Percentiles rank a stretch among this genome's conserved stretches.
Evolutionary conservation across 2,797 vertebrate species (phyloP).

Genomic region (Falco cherrug): DNA sequence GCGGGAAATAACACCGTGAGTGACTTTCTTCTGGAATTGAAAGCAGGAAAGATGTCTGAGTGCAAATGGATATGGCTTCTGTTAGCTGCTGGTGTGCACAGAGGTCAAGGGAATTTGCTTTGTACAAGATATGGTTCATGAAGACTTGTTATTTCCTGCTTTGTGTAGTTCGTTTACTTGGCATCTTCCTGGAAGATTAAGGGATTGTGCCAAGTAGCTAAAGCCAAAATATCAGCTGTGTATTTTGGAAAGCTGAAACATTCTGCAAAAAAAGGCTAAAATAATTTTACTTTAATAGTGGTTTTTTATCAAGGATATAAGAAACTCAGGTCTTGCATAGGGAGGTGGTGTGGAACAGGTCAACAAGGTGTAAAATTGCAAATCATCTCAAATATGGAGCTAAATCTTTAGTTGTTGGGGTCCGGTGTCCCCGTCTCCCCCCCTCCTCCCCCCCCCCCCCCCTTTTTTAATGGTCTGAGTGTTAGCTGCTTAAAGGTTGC

Average conservation of each 20-base stretch:
- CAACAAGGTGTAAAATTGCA: not conserved
- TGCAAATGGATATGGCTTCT: not conserved
- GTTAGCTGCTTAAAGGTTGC: conserved; percentile 11
- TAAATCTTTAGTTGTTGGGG: not conserved
- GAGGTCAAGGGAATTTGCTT: conserved; percentile 28
- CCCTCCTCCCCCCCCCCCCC: no score
- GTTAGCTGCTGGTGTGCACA: not conserved
- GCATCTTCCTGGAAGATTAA: not conserved
- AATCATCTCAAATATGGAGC: not conserved
- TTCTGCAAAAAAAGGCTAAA: not conserved
- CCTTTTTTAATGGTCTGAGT: conserved; percentile 7
- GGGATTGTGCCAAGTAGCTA: not conserved
- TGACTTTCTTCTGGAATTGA: not conserved
- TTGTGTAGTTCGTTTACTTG: not conserved
- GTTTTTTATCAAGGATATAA: not conserved
- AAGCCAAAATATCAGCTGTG: not conserved
- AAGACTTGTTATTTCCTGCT: not conserved
- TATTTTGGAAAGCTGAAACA: not conserved
- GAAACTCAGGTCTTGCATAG: conserved; percentile 23
- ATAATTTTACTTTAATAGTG: not conserved
- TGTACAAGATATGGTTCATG: not conserved
- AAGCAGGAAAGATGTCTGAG: not conserved
- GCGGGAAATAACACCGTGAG: not conserved
- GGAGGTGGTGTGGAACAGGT: not conserved
- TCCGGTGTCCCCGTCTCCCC: not conserved